Evolutionary conservation across 2,797 vertebrate genomes (phyloP), one percentile per base, ranked within the genome.

Genomic region (Esox lucius): DNA sequence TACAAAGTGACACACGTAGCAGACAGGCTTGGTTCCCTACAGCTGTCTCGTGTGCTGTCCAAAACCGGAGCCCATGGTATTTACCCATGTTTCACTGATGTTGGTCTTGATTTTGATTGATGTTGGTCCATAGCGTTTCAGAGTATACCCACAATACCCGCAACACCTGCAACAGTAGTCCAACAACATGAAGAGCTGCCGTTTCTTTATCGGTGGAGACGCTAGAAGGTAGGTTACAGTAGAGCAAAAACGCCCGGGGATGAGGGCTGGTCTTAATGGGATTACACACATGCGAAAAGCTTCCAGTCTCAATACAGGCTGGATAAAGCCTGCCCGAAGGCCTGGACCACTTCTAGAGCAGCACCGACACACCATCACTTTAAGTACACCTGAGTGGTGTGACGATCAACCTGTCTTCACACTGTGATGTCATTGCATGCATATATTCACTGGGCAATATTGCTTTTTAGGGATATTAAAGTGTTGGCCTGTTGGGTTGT

Each of bases 81-180:
- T 96, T 97, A 97, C 96, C 95, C 94, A 95, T 73, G 94, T 95
- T 78, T 95, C 93, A 81, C 91, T 92, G 87, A 91, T 90, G 85
- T 94, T 94, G 88, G 93, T 89, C 92, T 94, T 95, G 92, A 96
- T 85, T 82, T 94, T 95, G 92, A 96, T 85, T 82, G 93, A 90
- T 87, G 95, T 85, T 74, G 90, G 85, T 81, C 92, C 94, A 91
- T 94, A 92, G 84, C 90, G 88, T 84, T 91, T 93, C 69, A 91
- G 90, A 11, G 90, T 86, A 80, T 90, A 81, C 86, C 91, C 91
- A 90, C 87, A 94, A 80, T 91, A 81, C 86, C 91, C 91, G 90
- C 86, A 94, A 81, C 93, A 93, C 75, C 92, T 91, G 86, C 88
- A 93, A 77, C 92, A 94, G 82, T 87, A 93, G 88, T 94, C 91